Evolutionary conservation across 2,888 invertebrate genomes (phyloP).

Genomic region (Lymantria monacha): DNA sequence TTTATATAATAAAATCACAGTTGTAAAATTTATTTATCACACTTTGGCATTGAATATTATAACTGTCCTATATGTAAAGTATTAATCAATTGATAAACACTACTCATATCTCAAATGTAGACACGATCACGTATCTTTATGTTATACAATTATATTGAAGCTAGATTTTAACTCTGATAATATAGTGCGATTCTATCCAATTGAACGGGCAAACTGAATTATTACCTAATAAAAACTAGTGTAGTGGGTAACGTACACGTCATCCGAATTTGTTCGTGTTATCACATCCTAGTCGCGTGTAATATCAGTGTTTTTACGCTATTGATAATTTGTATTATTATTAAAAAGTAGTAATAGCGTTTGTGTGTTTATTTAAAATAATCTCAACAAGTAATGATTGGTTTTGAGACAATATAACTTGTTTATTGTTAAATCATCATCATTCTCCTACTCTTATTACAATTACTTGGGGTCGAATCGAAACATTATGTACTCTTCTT

Average conservation of each 20-base stretch:
- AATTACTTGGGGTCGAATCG: too few species aligned
- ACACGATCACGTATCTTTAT: not conserved
- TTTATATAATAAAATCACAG: not conserved
- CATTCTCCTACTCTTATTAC: too few species aligned
- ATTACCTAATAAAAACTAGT: not conserved
- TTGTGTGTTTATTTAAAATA: too few species aligned
- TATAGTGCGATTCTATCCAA: not conserved
- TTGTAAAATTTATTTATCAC: too few species aligned
- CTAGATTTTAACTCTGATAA: not conserved
- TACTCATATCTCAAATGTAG: not conserved
- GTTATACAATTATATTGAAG: not conserved
- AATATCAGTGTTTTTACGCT: not conserved
- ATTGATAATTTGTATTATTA: too few species aligned
- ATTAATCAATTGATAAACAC: not conserved
- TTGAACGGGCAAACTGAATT: not conserved
- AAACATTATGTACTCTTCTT: too few species aligned
- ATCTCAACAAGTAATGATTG: too few species aligned
- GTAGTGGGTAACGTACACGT: not conserved
- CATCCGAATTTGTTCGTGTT: not conserved
- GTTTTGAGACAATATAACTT: too few species aligned
- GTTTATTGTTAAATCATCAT: too few species aligned
- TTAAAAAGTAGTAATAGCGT: too few species aligned
- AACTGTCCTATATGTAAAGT: not conserved
- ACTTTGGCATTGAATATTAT: slow-evolving; percentile 1
- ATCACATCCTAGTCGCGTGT: not conserved